Evolutionary conservation across 2,888 invertebrate genomes (phyloP), one percentile per base, ranked within the genome.

Genomic region (Ptilodon capucinus): DNA sequence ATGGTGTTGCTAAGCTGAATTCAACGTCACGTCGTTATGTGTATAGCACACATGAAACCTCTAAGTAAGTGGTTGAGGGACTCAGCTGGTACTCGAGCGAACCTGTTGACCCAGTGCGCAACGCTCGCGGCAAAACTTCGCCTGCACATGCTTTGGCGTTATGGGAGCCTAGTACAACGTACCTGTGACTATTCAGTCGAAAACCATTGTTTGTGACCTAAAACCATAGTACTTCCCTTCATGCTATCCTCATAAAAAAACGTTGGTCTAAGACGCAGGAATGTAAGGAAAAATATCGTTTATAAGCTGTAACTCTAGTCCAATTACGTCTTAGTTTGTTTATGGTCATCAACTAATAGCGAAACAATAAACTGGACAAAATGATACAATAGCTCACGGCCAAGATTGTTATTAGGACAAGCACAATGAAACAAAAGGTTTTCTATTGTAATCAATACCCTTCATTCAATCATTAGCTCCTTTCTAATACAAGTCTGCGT

Each of bases 51-150:
- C 68, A 70, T 73, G 70, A 71, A 73, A 77, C 68, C 68, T 70
- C 74, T 81, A 83, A 84, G 81, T 81, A 81, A 86, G 85, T 84
- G 79, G 76, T 77, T 79, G 79, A 82, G 80, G 79, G 81, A 78
- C 80, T 79, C 68, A 76, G 79, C 76, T 79, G 77, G 74, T 76
- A 73, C 85, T 85, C 68, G 68, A 84, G 77, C 69, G 73, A 81
- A 80, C 82, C 80, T 85, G 81, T 89, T 88, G 88, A 89, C 88
- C 88, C 75, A 88, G 76, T 86, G 78, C 63, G 76, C 76, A 76
- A 62, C 71, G 84, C 82, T 81, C 59, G 74, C 72, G 80, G 85
- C 81, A 73, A 74, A 81, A 79, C 79, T 83, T 78, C 68, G 68
- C 70, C 71, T 71, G 67, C 74, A 82, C 79, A 81, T 83, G 76